These are phyloP conservation scores for Pithys albifrons DNA, from an alignment of 2,113 vertebrate species.

Conservation along the genomic window DNA sequence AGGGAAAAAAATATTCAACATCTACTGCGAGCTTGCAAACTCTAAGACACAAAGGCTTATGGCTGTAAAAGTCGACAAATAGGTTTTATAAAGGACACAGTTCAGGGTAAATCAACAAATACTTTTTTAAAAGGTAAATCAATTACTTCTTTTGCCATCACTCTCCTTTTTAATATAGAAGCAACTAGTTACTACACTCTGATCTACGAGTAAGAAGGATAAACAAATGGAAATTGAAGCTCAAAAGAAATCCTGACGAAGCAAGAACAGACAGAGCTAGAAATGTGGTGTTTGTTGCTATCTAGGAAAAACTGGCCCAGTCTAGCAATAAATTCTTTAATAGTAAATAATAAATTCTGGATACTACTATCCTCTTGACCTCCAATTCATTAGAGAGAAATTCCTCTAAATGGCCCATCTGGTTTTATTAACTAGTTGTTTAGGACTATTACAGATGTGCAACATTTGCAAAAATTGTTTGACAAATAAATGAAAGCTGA, in stretches of 20 bases:
- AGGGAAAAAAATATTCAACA: not conserved
- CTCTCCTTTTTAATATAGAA: not conserved
- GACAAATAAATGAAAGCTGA: not conserved
- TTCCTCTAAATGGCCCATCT: not conserved
- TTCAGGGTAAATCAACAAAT: not conserved
- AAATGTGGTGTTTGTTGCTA: not conserved
- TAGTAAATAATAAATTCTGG: not conserved
- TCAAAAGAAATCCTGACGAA: not conserved
- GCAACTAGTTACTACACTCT: not conserved
- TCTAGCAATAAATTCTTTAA: not conserved
- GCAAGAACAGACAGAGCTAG: not conserved
- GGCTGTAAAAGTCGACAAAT: not conserved
- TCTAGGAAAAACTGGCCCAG: not conserved
- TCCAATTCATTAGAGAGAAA: not conserved
- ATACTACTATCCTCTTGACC: not conserved
- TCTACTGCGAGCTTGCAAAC: not conserved
- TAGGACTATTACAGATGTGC: not conserved
- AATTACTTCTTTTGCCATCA: not conserved
- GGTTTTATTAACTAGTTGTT: slow-evolving; percentile 2
- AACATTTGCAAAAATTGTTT: not conserved
- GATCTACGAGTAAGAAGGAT: not conserved
- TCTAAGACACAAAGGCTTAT: not conserved
- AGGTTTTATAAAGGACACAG: not conserved
- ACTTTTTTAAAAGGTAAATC: not conserved
- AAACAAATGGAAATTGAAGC: not conserved